Evolutionary conservation across 2,113 vertebrate genomes (phyloP).

Genomic region (Cyanoramphus novaezelandiae): DNA sequence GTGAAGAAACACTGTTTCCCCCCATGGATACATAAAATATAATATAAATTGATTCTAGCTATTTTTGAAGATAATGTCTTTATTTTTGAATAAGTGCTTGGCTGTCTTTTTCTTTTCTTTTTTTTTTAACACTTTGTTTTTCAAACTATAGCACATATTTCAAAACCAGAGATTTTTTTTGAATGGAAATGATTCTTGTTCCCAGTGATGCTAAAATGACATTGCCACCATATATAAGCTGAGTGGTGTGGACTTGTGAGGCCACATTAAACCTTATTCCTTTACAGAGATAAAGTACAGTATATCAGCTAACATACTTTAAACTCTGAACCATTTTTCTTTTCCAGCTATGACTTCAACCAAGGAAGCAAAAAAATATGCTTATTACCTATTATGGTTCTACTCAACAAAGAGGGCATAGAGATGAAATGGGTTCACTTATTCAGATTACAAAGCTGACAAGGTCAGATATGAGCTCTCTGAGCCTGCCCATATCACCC

Average conservation of each 20-base stretch:
- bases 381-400: neutral
- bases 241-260: neutral
- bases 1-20: neutral
- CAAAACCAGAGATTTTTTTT: neutral
- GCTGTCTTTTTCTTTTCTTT: rapidly evolving
- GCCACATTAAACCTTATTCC: neutral
- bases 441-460: neutral
- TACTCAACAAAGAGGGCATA: neutral
- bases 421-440: neutral
- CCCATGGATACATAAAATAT: neutral
- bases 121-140: neutral
- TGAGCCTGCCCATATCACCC: neutral
- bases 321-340: neutral
- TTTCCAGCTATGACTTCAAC: neutral
- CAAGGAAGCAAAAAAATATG: neutral
- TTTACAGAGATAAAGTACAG: neutral
- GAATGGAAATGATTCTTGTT: neutral
- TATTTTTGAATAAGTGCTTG: neutral
- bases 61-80: neutral
- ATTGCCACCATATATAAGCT: neutral
- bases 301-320: neutral
- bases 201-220: neutral
- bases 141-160: neutral
- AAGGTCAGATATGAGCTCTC: neutral
- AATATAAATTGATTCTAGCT: neutral